Evolutionary conservation across 1,140 invertebrate species (phyloP).

Genomic region (Brachionus angularis): DNA sequence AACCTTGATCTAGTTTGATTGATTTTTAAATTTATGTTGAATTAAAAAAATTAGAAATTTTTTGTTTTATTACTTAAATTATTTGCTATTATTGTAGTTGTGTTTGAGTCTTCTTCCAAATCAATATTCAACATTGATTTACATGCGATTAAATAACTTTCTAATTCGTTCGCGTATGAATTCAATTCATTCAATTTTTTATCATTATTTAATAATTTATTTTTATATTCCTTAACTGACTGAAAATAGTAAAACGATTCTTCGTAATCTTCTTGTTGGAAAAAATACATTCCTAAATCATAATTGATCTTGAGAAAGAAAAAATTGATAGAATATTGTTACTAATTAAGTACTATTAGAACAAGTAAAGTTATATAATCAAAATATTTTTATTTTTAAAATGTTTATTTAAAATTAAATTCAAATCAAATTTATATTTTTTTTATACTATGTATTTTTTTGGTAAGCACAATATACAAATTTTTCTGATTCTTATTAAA

Average conservation of each 20-base stretch:
- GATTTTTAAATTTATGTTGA: too few relatives aligned
- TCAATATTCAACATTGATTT: constrained; percentile 41
- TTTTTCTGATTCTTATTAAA: too few relatives aligned
- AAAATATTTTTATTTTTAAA: too few relatives aligned
- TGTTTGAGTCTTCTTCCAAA: neutral
- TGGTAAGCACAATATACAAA: too few relatives aligned
- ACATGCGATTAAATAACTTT: constrained; percentile 40
- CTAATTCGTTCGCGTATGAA: constrained; percentile 39
- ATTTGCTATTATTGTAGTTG: constrained; percentile 10
- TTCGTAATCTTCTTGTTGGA: constrained; percentile 43
- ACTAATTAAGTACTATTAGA: too few relatives aligned
- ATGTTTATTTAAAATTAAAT: too few relatives aligned
- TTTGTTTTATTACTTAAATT: neutral
- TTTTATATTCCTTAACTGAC: constrained; percentile 26
- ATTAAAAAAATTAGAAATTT: too few relatives aligned
- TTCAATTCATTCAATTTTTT: constrained; percentile 14
- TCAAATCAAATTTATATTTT: too few relatives aligned
- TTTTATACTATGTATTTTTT: too few relatives aligned
- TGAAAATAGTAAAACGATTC: constrained; percentile 32
- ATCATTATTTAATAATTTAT: constrained; percentile 7
- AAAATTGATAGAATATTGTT: neutral
- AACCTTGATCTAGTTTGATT: too few relatives aligned
- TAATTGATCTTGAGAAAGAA: constrained; percentile 16
- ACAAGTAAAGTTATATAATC: too few relatives aligned
- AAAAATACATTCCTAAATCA: constrained; percentile 38